phyloP scores from a whole-genome alignment of 2,888 invertebrate genomes.

The Sinelater perroti region DNA sequence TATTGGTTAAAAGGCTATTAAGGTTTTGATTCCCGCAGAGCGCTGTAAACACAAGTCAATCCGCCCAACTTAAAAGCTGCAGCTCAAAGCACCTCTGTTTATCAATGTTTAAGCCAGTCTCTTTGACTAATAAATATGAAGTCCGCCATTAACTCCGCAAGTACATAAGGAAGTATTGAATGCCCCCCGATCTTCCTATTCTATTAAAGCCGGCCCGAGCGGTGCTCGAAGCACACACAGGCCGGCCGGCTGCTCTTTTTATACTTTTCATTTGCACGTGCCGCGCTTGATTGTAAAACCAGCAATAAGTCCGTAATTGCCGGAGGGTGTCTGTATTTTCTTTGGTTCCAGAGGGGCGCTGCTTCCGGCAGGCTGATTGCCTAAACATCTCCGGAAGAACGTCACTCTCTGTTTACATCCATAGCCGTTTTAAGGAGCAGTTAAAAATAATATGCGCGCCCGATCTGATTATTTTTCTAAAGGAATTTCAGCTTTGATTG shows the following conservation, averaged over 20 bases:
- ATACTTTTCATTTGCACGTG: conserved; percentile 24
- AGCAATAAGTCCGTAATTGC: conserved; percentile 21
- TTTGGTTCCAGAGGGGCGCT: conserved; percentile 28
- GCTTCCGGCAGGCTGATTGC: conserved; percentile 37
- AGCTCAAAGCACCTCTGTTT: conserved; percentile 40
- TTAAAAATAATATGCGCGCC: conserved; percentile 54
- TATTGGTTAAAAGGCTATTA: conserved; percentile 54
- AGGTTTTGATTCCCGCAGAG: conserved; percentile 50
- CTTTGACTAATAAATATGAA: conserved; percentile 32
- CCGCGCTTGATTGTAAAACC: conserved; percentile 24
- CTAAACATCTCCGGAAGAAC: conserved; percentile 45
- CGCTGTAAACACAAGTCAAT: conserved; percentile 45
- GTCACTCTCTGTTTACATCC: conserved; percentile 46
- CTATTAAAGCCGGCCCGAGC: too few relatives aligned
- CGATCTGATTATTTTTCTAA: conserved; percentile 56
- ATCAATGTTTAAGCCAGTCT: conserved; percentile 38
- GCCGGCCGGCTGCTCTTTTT: background rate
- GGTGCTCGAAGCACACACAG: background rate
- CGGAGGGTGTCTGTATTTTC: conserved; percentile 33
- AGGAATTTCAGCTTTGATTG: conserved; percentile 56
- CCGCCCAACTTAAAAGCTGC: conserved; percentile 42
- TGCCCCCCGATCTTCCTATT: conserved; percentile 6
- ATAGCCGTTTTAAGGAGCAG: conserved; percentile 55
- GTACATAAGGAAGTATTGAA: conserved; percentile 21
- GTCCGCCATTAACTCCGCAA: conserved; percentile 34